These are phyloP conservation scores for Petroica traversi DNA, from an alignment of 2,113 vertebrate genomes.

Conservation along the genomic window DNA sequence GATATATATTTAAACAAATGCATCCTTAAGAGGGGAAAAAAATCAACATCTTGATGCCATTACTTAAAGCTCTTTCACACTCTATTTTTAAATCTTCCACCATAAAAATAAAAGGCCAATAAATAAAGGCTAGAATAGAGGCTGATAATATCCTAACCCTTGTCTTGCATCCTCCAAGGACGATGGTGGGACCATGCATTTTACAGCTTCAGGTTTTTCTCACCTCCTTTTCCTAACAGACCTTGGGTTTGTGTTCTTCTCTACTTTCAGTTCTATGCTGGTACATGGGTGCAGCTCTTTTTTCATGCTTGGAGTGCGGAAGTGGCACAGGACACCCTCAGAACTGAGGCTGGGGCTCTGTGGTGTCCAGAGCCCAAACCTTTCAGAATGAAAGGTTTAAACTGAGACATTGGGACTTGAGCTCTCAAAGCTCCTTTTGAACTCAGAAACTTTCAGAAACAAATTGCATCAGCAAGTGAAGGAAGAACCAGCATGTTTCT, in stretches of 20 bases:
- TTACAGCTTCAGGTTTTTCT: not conserved
- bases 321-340: not conserved
- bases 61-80: not conserved
- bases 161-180: not conserved
- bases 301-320: not conserved
- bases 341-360: not conserved
- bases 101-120: not conserved
- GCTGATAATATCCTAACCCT: not conserved
- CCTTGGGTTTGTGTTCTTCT: not conserved
- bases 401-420: not conserved
- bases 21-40: not conserved
- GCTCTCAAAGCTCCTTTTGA: not conserved
- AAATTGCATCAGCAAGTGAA: not conserved
- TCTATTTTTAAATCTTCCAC: not conserved
- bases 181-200: fast-evolving
- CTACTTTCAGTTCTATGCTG: not conserved
- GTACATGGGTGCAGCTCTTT: not conserved
- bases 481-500: not conserved
- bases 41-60: not conserved
- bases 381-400: not conserved
- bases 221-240: not conserved
- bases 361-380: not conserved
- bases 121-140: not conserved
- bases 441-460: not conserved
- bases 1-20: not conserved